These are phyloP conservation scores for Prunella himalayana DNA, from an alignment of 2,113 vertebrate species.

Conservation along the genomic window DNA sequence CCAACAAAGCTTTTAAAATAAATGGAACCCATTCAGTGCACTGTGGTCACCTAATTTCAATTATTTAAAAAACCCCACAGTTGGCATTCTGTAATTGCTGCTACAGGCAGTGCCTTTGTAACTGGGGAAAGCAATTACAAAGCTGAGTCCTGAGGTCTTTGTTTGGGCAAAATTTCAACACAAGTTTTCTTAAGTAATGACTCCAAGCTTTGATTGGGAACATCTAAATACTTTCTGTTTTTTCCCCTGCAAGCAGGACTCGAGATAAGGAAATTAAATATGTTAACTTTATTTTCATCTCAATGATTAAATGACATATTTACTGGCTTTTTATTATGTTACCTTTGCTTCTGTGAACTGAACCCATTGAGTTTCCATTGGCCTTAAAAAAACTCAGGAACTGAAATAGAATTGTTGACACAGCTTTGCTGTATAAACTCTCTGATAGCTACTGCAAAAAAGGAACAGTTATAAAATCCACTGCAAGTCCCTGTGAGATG, in stretches of 20 bases:
- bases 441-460: slow-evolving; percentile 26
- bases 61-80: slow-evolving; percentile 1
- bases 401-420: slow-evolving; percentile 51
- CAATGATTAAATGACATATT: slow-evolving; percentile 11
- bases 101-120: background rate
- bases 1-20: slow-evolving; percentile 44
- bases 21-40: background rate
- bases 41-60: slow-evolving; percentile 21
- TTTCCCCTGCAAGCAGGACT: background rate
- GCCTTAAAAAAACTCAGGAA: slow-evolving; percentile 36
- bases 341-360: slow-evolving; percentile 38
- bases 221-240: slow-evolving; percentile 18
- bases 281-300: slow-evolving; percentile 47
- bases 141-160: background rate
- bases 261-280: slow-evolving; percentile 23
- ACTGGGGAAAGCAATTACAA: slow-evolving; percentile 18
- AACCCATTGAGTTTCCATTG: slow-evolving; percentile 48
- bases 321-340: slow-evolving; percentile 39
- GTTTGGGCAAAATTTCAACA: slow-evolving; percentile 35
- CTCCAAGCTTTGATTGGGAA: slow-evolving; percentile 14
- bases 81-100: slow-evolving; percentile 9
- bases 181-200: slow-evolving; percentile 33
- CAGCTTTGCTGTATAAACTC: slow-evolving; percentile 53
- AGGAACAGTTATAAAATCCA: slow-evolving; percentile 23
- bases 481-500: background rate